Conservation (phyloP, 2,797 vertebrate species). For the Crenichthys baileyi region DNA sequence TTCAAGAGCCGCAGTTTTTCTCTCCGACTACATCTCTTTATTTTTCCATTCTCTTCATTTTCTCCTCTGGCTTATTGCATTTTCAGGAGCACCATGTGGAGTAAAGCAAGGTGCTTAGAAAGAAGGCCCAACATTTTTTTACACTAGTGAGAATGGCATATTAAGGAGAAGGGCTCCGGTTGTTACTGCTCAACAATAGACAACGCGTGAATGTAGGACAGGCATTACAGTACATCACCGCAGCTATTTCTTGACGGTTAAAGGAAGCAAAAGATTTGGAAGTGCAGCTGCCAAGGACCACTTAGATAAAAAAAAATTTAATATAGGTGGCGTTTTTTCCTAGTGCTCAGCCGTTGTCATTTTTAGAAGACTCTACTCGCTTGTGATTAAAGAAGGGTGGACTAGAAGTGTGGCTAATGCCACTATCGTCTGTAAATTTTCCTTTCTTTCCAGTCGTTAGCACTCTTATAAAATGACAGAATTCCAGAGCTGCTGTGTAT, state of each 20-base stretch:
- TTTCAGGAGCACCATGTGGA: conserved; percentile 13
- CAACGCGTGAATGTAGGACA: conserved; percentile 33
- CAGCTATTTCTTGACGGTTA: conserved; percentile 68
- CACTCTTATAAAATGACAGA: conserved; percentile 55
- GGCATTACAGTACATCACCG: conserved; percentile 58
- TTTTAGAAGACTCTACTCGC: conserved; percentile 60
- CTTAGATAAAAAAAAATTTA: conserved; percentile 61
- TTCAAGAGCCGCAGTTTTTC: conserved; percentile 58
- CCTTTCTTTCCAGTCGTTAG: conserved; percentile 50
- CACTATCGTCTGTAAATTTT: conserved; percentile 53
- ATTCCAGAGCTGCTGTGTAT: conserved; percentile 46
- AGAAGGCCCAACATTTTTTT: conserved; percentile 33
- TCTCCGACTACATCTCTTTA: conserved; percentile 32
- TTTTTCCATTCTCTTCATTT: conserved; percentile 39
- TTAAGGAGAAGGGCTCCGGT: conserved; percentile 37
- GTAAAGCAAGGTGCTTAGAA: conserved; percentile 29
- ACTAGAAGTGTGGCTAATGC: conserved; percentile 32
- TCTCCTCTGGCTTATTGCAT: conserved; percentile 17
- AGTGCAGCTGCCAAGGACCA: conserved; percentile 43
- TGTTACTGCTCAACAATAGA: conserved; percentile 48
- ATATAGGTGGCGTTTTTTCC: conserved; percentile 66
- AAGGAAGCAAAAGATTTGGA: conserved; percentile 49
- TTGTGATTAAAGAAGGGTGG: conserved; percentile 57
- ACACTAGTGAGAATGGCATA: conserved; percentile 36
- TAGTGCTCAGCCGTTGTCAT: conserved; percentile 39